Evolutionary conservation across 2,113 vertebrate species (phyloP), one percentile per base, ranked within the genome.

Genomic region (Xerus inauris): DNA sequence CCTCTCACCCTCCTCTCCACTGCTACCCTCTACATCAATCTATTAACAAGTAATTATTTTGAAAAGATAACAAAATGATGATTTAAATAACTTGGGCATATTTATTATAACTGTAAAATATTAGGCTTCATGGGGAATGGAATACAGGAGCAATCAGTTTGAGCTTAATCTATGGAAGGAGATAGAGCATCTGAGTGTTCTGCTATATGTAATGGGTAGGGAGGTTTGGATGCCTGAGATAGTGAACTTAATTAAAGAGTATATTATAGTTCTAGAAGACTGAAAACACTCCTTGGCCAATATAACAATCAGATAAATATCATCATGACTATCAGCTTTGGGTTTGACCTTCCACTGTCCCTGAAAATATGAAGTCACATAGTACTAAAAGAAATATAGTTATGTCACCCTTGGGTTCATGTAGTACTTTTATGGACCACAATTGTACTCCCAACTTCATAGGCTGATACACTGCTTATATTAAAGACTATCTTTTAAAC

Each of bases 401-500:
- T 8, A 62, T 80, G 12, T 38, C 79, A 75, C 49, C 22, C 91
- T 71, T 94, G n/a, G 32, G 65, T 85, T 84, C 87, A 72, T 28
- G 54, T 79, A 20, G 26, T 67, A 59, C 38, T 84, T 87, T 40
- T 89, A n/a, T 69, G 30, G 14, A 40, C 32, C 32, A 84, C 45
- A 94, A 49, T 22, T 83, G 0, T 79, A 84, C 42, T 84, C 75
- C 9, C 11, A 77, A 16, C 0, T 90, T 10, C 17, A 20, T 28
- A 80, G 35, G 3, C 8, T 20, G 72, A 24, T 45, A 86, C 8
- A 72, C 16, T 90, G 19, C 12, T 73, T 89, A 65, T 92, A 49
- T 87, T 85, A 87, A 42, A 20, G 19, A 95, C 69, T 96, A 51
- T 94, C 45, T 85, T 92, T 92, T 54, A 35, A 92, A 88, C 8